Evolutionary conservation across 1,140 invertebrate genomes (phyloP).

Genomic region (Helicoverpa zea): DNA sequence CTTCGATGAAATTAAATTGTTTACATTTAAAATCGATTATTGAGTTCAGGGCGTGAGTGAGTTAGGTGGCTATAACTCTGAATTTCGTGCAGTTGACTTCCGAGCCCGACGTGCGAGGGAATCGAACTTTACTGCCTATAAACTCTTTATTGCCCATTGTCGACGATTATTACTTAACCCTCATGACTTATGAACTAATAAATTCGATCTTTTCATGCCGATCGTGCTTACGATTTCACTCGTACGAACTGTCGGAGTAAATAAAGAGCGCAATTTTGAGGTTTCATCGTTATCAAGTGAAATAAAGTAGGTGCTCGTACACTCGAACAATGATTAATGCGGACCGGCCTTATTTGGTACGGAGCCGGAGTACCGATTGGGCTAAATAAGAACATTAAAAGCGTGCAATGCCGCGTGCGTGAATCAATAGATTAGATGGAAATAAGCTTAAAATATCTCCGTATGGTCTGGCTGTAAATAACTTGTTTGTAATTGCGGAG

Average conservation of each 20-base stretch:
- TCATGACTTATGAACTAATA: constrained; percentile 85
- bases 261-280: constrained; percentile 50
- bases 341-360: constrained; percentile 25
- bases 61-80: constrained; percentile 43
- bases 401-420: constrained; percentile 48
- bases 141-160: constrained; percentile 85
- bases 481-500: constrained; percentile 71
- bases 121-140: constrained; percentile 84
- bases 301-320: constrained; percentile 8
- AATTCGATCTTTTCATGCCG: constrained; percentile 78
- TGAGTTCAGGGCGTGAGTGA: constrained; percentile 50
- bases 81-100: constrained; percentile 70
- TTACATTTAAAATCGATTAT: constrained; percentile 54
- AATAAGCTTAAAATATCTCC: constrained; percentile 63
- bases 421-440: constrained; percentile 59
- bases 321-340: constrained; percentile 38
- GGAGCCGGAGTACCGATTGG: constrained; percentile 45
- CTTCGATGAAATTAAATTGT: constrained; percentile 52
- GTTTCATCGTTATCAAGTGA: constrained; percentile 40
- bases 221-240: constrained; percentile 59
- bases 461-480: constrained; percentile 63
- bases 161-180: constrained; percentile 84
- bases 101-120: constrained; percentile 68
- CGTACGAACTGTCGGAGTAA: constrained; percentile 50
- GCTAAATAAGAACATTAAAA: constrained; percentile 57